Base-by-base conservation (phyloP, 2,113 vertebrate genomes). In the Nannobrachium achirus region DNA sequence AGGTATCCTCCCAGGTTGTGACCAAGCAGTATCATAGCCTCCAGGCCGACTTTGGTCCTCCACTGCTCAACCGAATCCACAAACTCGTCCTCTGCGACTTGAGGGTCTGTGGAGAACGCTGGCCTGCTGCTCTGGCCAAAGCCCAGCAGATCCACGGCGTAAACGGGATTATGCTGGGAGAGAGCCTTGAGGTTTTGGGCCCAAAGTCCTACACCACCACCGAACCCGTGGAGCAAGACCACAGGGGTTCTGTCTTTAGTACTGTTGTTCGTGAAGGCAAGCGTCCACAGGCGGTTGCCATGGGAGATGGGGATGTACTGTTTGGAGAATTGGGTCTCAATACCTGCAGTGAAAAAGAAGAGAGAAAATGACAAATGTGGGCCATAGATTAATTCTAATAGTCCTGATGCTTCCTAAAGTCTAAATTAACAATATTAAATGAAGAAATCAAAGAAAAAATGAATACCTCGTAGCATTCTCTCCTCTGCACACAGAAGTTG, bases 1-100 rank as follows among this genome's bases (percentile, higher is more conserved):
- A 99, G 86, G 86, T 94, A 99, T 58, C 95, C 97, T 75, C 97
- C 97, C 38, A 99, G 83, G 83, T 98, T 99, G 89, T 99, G 97
- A 19, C 97, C 97, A 40, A 99, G 92, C 75, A 99, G 80, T 73
- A 98, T 94, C 92, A 99, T 92, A 69, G 90, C 89, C 75, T 96
- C 94, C 88, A 98, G 72, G 16, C 93, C 93, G 18, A 96, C 20
- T 1, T 91, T 91, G 20, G 75, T 89, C 70, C 97, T 94, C 97
- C 97, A 99, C 63, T 96, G 92, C 76, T 99, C 97, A 57, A 98
- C 93, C 38, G 96, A 95, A 56, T 97, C 94, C 80, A 99, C 94
- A 92, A 98, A 98, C 88, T 96, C 94, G 42, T 93, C 92, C 89
- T 99, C 97, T 9, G 92, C 95, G 78, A 93, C 89, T 55, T 79